Conservation (phyloP, 2,888 invertebrate genomes). For the Dysmachus trigonus region DNA sequence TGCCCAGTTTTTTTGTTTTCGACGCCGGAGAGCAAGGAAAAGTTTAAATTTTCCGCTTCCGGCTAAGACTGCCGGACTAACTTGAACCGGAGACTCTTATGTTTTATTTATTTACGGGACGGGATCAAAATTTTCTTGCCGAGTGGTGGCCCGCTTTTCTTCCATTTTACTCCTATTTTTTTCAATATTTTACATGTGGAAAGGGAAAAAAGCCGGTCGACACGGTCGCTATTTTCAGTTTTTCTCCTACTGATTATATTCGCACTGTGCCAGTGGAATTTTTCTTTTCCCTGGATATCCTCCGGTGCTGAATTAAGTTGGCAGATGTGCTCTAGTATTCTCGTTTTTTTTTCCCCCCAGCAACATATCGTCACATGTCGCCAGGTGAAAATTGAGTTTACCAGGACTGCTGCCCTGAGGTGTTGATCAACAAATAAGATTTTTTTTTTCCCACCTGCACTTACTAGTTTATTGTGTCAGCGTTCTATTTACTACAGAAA, state of each 20-base stretch:
- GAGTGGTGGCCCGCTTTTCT: neutral
- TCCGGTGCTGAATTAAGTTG: neutral
- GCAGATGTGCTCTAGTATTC: neutral
- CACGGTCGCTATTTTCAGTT: neutral
- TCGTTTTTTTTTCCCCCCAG: neutral
- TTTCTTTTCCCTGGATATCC: neutral
- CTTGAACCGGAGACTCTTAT: slow-evolving; percentile 28
- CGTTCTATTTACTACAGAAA: neutral
- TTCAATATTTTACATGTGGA: neutral
- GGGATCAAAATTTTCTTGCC: slow-evolving; percentile 15
- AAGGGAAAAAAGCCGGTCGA: neutral
- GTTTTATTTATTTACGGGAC: slow-evolving; percentile 27
- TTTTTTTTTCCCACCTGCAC: neutral
- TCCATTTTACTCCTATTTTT: neutral
- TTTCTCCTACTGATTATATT: neutral
- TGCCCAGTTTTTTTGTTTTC: too few relatives aligned
- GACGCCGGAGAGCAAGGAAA: neutral
- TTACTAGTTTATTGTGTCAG: neutral
- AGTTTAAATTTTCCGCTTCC: slow-evolving; percentile 36
- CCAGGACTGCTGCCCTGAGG: neutral
- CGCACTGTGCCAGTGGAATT: neutral
- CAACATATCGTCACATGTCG: neutral
- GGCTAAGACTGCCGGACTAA: slow-evolving; percentile 8
- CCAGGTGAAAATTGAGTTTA: neutral
- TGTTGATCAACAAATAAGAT: neutral